phyloP scores from a whole-genome alignment of 2,888 invertebrate genomes.

The Amphipyra berbera region DNA sequence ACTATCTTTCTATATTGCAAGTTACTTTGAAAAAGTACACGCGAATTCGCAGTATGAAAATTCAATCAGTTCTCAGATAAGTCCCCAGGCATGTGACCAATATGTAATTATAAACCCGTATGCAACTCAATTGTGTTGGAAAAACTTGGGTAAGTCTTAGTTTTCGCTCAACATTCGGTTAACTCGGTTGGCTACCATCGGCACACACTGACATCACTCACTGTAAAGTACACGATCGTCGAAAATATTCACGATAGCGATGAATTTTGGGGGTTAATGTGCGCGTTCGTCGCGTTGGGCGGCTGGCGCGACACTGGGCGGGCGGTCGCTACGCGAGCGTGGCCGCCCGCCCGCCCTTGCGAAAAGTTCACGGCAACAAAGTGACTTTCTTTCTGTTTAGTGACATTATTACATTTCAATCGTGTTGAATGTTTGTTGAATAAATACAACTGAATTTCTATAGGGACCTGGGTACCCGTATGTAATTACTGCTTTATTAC shows the following conservation, averaged over 20 bases:
- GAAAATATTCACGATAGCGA: constrained; percentile 69
- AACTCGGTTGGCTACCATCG: constrained; percentile 11
- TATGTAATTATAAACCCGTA: not conserved
- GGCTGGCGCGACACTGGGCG: constrained; percentile 85
- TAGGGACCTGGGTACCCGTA: constrained; percentile 60
- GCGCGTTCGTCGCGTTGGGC: constrained; percentile 77
- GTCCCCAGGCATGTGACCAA: constrained; percentile 10
- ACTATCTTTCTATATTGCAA: constrained; percentile 1
- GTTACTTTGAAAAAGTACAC: constrained; percentile 14
- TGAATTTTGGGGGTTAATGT: constrained; percentile 54
- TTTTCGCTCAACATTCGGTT: constrained; percentile 18
- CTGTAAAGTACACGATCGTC: constrained; percentile 63
- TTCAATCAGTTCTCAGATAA: constrained; percentile 19
- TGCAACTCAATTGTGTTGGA: constrained; percentile 12
- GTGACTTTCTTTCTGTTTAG: constrained; percentile 76
- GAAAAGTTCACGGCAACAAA: constrained; percentile 85
- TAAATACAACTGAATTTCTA: constrained; percentile 70
- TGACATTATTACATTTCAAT: constrained; percentile 79
- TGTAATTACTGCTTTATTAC: constrained; percentile 31
- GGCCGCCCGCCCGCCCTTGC: constrained; percentile 76
- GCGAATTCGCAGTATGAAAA: constrained; percentile 1
- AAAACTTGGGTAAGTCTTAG: constrained; percentile 12
- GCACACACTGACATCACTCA: constrained; percentile 59
- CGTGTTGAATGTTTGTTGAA: constrained; percentile 68
- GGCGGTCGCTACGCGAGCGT: constrained; percentile 67